Evolutionary conservation across 2,888 invertebrate species (phyloP).

Genomic region (Pristionchus maxplancki): DNA sequence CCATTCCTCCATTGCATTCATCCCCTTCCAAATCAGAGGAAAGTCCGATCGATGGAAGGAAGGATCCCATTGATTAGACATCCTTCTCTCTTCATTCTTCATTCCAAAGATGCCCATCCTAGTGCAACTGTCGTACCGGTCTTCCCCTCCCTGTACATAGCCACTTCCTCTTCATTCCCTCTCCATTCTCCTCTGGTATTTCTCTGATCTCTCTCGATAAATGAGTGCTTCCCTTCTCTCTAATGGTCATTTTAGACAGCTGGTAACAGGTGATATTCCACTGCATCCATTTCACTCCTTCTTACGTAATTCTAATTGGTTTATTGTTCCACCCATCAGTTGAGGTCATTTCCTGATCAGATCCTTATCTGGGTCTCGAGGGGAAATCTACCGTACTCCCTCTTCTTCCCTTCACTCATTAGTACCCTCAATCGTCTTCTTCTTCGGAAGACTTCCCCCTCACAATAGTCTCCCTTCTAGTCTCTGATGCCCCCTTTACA

Average conservation of each 20-base stretch:
- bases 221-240: neutral
- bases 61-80: neutral
- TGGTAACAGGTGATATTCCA: constrained; percentile 23
- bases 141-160: constrained; percentile 11
- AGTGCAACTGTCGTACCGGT: constrained; percentile 44
- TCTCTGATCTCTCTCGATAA: constrained; percentile 20
- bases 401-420: constrained; percentile 17
- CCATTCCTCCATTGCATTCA: neutral
- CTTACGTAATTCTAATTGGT: constrained; percentile 47
- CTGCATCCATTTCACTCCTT: neutral
- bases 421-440: neutral
- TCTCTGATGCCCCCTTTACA: constrained; percentile 27
- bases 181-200: constrained; percentile 16
- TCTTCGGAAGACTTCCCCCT: constrained; percentile 1
- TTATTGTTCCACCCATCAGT: constrained; percentile 28
- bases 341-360: constrained; percentile 42
- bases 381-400: constrained; percentile 21
- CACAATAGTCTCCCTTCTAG: constrained; percentile 20
- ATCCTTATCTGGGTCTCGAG: neutral
- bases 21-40: neutral
- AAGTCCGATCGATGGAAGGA: neutral
- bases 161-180: constrained; percentile 1
- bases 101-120: constrained; percentile 30
- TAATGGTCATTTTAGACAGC: constrained; percentile 41
- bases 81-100: neutral